phyloP scores from a whole-genome alignment of 1,140 invertebrate genomes.

The Aplysia californica region DNA sequence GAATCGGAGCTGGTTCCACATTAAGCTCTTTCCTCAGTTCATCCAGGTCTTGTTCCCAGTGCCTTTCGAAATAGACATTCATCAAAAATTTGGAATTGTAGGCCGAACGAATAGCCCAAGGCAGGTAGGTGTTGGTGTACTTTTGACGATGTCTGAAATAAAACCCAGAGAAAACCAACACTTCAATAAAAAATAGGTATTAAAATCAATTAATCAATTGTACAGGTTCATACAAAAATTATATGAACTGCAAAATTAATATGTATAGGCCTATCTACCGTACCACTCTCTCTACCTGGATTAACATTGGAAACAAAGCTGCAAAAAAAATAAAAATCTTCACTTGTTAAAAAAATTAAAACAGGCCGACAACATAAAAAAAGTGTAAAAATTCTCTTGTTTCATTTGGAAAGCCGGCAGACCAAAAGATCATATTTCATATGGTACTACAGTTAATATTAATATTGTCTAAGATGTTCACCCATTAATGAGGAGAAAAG shows the following conservation, averaged over 20 bases:
- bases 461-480: too few relatives aligned
- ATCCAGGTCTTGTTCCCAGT: slow-evolving; percentile 88
- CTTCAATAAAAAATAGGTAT: too few relatives aligned
- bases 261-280: background rate
- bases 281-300: too few relatives aligned
- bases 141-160: slow-evolving; percentile 80
- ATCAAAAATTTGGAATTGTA: slow-evolving; percentile 80
- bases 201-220: background rate
- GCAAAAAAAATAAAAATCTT: too few relatives aligned
- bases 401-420: too few relatives aligned
- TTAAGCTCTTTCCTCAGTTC: slow-evolving; percentile 78
- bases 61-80: slow-evolving; percentile 91
- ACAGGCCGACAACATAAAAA: too few relatives aligned
- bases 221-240: background rate
- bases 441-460: too few relatives aligned
- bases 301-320: too few relatives aligned
- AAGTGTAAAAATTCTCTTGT: too few relatives aligned
- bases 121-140: slow-evolving; percentile 84
- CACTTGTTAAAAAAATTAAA: too few relatives aligned
- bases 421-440: too few relatives aligned
- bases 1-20: slow-evolving; percentile 55
- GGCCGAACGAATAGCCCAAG: slow-evolving; percentile 89
- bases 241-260: background rate
- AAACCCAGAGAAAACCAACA: slow-evolving; percentile 27
- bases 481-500: too few relatives aligned